These are phyloP conservation scores for Polyommatus iphigenia DNA, from an alignment of 2,888 invertebrate genomes.

Conservation along the genomic window DNA sequence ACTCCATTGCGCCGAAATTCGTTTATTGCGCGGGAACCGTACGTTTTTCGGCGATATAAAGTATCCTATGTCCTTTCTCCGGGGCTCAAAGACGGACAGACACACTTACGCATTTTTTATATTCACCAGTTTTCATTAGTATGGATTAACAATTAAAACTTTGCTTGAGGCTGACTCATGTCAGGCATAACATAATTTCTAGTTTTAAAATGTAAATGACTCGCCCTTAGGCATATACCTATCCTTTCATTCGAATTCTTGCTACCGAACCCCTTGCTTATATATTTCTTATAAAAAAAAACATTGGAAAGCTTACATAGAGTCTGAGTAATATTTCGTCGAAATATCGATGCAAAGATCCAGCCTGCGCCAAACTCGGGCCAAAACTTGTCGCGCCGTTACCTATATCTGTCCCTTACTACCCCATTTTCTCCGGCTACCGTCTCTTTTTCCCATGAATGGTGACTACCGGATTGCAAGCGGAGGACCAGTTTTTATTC, in stretches of 20 bases:
- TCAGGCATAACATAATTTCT: too few species aligned
- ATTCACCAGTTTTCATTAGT: too few species aligned
- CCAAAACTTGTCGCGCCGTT: constrained; percentile 62
- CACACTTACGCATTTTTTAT: too few species aligned
- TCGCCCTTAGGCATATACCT: too few species aligned
- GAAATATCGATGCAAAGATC: constrained; percentile 53
- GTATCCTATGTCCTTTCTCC: too few species aligned
- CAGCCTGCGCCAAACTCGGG: constrained; percentile 47
- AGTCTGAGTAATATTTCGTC: constrained; percentile 47
- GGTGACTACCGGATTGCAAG: constrained; percentile 65
- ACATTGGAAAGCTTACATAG: constrained; percentile 43
- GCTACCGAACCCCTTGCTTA: background rate
- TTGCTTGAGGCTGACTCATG: too few species aligned
- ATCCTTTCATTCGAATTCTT: background rate
- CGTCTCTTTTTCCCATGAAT: constrained; percentile 67
- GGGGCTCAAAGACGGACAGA: too few species aligned
- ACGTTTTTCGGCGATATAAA: too few species aligned
- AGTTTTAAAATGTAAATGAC: too few species aligned
- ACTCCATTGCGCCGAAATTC: too few species aligned
- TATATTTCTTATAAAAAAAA: constrained; percentile 9
- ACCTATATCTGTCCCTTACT: constrained; percentile 55
- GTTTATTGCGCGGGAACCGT: too few species aligned
- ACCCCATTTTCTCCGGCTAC: constrained; percentile 37
- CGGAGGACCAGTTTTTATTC: constrained; percentile 70
- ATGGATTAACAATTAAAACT: too few species aligned